These are phyloP conservation scores for Ichneumoninae sp. DNA, from an alignment of 2,888 invertebrate genomes.

Conservation along the genomic window DNA sequence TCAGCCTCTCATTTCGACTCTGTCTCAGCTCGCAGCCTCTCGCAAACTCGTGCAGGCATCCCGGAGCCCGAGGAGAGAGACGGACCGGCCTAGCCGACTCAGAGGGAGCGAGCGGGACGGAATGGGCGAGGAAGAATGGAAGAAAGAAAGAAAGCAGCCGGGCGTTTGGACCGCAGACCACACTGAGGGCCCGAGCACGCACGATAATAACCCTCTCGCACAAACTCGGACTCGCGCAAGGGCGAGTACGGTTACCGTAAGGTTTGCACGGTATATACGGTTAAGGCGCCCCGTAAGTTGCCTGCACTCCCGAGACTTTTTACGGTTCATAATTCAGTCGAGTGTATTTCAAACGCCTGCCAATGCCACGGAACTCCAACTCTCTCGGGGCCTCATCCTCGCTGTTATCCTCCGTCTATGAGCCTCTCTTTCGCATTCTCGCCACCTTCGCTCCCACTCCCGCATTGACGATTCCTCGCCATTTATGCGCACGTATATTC, in stretches of 20 bases:
- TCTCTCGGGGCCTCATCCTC: constrained; percentile 53
- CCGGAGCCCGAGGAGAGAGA: constrained; percentile 56
- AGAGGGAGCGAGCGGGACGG: constrained; percentile 22
- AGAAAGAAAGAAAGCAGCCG: constrained; percentile 59
- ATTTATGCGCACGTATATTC: constrained; percentile 45
- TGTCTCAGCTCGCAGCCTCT: constrained; percentile 52
- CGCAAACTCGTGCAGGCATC: constrained; percentile 75
- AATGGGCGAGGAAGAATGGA: constrained; percentile 22
- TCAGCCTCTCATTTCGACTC: constrained; percentile 59
- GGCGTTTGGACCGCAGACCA: constrained; percentile 82
- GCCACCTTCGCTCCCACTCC: constrained; percentile 43
- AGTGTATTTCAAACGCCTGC: constrained; percentile 84
- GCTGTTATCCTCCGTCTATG: constrained; percentile 32
- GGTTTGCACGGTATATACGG: constrained; percentile 71
- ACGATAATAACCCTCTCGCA: constrained; percentile 80
- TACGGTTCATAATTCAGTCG: constrained; percentile 84
- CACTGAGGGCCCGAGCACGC: constrained; percentile 77
- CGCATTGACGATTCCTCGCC: constrained; percentile 56
- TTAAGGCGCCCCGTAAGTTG: constrained; percentile 67
- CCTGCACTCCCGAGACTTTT: constrained; percentile 76
- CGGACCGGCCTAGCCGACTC: not conserved
- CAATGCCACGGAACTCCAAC: constrained; percentile 76
- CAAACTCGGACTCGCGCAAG: constrained; percentile 50
- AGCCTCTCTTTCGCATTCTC: constrained; percentile 44
- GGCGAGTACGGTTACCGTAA: constrained; percentile 78